A percentile compares a stretch with the other conserved stretches of the same genome.
Evolutionary conservation across 2,888 invertebrate species (phyloP).

Genomic region (Scaptomyza reducta): DNA sequence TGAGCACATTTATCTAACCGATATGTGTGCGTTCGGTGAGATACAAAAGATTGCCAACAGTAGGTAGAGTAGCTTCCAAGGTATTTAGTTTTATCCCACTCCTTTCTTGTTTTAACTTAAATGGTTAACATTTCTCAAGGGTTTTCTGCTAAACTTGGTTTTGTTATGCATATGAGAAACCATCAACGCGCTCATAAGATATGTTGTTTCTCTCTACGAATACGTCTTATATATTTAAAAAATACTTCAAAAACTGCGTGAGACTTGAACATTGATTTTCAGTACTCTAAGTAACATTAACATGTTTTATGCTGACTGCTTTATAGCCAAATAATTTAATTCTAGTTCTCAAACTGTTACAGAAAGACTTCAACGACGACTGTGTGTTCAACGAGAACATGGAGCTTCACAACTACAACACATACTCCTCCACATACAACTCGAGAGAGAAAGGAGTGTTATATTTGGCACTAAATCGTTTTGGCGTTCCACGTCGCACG

Average conservation of each 20-base stretch:
- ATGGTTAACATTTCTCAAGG: background rate
- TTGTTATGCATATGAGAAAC: slow-evolving; percentile 52
- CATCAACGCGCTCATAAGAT: slow-evolving; percentile 23
- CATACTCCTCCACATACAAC: slow-evolving; percentile 91
- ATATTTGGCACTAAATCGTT: slow-evolving; percentile 91
- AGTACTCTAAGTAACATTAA: background rate
- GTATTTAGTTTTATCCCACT: slow-evolving; percentile 17
- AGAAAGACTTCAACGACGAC: slow-evolving; percentile 93
- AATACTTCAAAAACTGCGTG: slow-evolving; percentile 22
- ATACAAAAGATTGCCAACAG: slow-evolving; percentile 48
- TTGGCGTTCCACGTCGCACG: slow-evolving; percentile 89
- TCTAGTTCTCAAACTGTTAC: slow-evolving; percentile 86
- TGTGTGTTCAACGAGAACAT: slow-evolving; percentile 95
- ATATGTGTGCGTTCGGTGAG: slow-evolving; percentile 35
- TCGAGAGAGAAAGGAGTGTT: slow-evolving; percentile 89
- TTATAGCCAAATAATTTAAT: slow-evolving; percentile 79
- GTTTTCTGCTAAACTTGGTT: slow-evolving; percentile 22
- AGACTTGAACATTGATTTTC: slow-evolving; percentile 4
- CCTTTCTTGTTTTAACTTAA: background rate
- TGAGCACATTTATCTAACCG: slow-evolving; percentile 77
- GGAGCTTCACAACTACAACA: slow-evolving; percentile 93
- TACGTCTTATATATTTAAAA: no score
- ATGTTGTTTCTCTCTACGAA: slow-evolving; percentile 15
- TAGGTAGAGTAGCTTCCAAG: slow-evolving; percentile 36
- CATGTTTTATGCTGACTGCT: slow-evolving; percentile 18